Conservation (phyloP, 2,888 invertebrate species). For the Drosophila pseudotakahashii region DNA sequence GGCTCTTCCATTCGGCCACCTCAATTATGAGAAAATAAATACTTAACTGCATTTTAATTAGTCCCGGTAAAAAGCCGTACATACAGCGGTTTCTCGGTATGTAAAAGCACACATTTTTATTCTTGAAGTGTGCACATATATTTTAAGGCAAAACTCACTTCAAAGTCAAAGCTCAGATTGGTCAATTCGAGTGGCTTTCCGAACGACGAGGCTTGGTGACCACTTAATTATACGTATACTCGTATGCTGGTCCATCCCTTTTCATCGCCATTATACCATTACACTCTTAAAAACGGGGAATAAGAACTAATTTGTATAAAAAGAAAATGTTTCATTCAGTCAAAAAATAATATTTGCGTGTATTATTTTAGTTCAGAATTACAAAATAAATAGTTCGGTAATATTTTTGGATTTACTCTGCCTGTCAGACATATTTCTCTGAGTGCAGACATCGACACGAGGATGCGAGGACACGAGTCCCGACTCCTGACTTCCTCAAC, state of each 20-base stretch:
- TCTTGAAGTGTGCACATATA: constrained; percentile 21
- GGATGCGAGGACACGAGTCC: constrained; percentile 39
- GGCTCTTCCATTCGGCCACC: constrained; percentile 32
- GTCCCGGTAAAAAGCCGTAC: constrained; percentile 25
- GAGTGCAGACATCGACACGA: constrained; percentile 17
- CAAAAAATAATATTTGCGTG: no score
- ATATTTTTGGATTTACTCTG: no score
- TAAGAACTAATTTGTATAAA: no score
- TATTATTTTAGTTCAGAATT: no score
- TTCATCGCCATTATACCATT: constrained; percentile 24
- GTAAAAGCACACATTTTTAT: constrained; percentile 8
- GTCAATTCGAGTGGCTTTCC: constrained; percentile 67
- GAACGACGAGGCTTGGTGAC: constrained; percentile 41
- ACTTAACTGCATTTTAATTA: constrained; percentile 66
- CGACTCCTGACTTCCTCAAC: constrained; percentile 65
- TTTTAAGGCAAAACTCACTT: constrained; percentile 40
- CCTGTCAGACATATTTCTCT: neutral
- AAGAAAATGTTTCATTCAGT: no score
- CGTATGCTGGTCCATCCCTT: constrained; percentile 8
- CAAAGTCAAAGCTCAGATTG: constrained; percentile 65
- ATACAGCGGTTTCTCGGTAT: neutral
- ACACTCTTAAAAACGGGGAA: constrained; percentile 25
- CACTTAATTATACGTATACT: constrained; percentile 66
- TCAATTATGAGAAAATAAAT: constrained; percentile 57
- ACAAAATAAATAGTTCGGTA: no score